A percentile compares a stretch with the other conserved stretches of the same genome.
These are phyloP conservation scores for Triplophysa yarkandensis DNA, from an alignment of 2,797 vertebrate genomes.

Conservation along the genomic window DNA sequence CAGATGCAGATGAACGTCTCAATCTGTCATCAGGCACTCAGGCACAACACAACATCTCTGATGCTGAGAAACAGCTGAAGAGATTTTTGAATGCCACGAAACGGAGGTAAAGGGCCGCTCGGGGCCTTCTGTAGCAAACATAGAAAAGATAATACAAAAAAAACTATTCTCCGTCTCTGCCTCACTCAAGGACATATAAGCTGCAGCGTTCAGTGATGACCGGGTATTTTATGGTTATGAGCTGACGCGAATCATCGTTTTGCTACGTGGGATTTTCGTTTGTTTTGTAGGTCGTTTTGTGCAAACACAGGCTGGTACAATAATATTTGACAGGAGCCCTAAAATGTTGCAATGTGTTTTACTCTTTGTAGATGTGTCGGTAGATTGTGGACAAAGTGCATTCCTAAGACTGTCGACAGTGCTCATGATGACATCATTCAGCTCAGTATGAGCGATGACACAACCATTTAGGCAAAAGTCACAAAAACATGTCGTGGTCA, in stretches of 20 bases:
- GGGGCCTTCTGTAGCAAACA: background rate
- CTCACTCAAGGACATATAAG: slow-evolving; percentile 11
- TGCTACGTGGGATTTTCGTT: background rate
- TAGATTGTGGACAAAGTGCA: slow-evolving; percentile 23
- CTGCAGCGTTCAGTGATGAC: slow-evolving; percentile 13
- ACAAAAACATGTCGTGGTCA: slow-evolving; percentile 1
- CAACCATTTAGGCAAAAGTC: background rate
- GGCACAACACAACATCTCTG: slow-evolving; percentile 62
- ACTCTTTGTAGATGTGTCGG: slow-evolving; percentile 16
- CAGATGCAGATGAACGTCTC: slow-evolving; percentile 50
- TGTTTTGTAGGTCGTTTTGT: slow-evolving; percentile 5
- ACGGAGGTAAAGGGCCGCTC: slow-evolving; percentile 37
- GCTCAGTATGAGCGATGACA: background rate
- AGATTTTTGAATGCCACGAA: slow-evolving; percentile 38
- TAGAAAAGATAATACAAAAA: slow-evolving; percentile 20
- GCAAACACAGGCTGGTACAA: background rate
- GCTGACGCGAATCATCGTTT: slow-evolving; percentile 3
- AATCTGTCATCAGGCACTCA: slow-evolving; percentile 54
- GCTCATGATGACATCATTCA: slow-evolving; percentile 26
- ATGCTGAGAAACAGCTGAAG: slow-evolving; percentile 53
- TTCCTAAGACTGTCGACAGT: slow-evolving; percentile 22
- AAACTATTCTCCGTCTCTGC: background rate
- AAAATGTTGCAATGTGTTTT: background rate
- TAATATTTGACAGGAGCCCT: background rate
- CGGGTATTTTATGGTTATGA: slow-evolving; percentile 20